These are phyloP conservation scores for Stigmatopora nigra DNA, from an alignment of 2,113 vertebrate species.

Conservation along the genomic window DNA sequence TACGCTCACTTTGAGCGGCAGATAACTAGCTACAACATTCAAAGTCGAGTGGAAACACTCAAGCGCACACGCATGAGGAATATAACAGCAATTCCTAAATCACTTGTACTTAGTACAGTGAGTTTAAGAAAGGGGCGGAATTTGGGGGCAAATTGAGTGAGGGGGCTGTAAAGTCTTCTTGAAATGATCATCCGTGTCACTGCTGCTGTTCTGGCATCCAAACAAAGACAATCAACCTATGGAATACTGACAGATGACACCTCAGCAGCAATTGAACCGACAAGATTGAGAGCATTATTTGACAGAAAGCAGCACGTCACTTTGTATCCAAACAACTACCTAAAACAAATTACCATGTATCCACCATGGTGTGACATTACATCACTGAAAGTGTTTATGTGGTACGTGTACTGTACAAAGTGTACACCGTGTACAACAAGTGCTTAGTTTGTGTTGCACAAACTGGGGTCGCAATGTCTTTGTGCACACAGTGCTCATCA, in stretches of 20 bases:
- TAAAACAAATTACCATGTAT: slow-evolving; percentile 10
- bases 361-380: slow-evolving; percentile 10
- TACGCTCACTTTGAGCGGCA: background rate
- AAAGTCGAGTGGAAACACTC: slow-evolving; percentile 17
- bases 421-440: slow-evolving; percentile 9
- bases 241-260: slow-evolving; percentile 24
- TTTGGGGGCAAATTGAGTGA: background rate
- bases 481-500: slow-evolving; percentile 27
- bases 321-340: slow-evolving; percentile 25
- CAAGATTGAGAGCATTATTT: slow-evolving; percentile 20
- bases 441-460: slow-evolving; percentile 3
- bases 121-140: slow-evolving; percentile 1
- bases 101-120: slow-evolving; percentile 4
- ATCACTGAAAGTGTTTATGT: slow-evolving; percentile 11
- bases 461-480: slow-evolving; percentile 16
- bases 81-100: slow-evolving; percentile 21
- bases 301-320: slow-evolving; percentile 35
- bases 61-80: slow-evolving; percentile 4
- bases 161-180: slow-evolving; percentile 8
- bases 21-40: slow-evolving; percentile 24
- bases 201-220: slow-evolving; percentile 6
- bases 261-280: slow-evolving; percentile 27
- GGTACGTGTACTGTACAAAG: slow-evolving; percentile 31
- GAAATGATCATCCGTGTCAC: slow-evolving; percentile 3
- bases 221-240: slow-evolving; percentile 23